These are phyloP conservation scores for Crotophaga sulcirostris DNA, from an alignment of 2,113 vertebrate genomes.

Conservation along the genomic window DNA sequence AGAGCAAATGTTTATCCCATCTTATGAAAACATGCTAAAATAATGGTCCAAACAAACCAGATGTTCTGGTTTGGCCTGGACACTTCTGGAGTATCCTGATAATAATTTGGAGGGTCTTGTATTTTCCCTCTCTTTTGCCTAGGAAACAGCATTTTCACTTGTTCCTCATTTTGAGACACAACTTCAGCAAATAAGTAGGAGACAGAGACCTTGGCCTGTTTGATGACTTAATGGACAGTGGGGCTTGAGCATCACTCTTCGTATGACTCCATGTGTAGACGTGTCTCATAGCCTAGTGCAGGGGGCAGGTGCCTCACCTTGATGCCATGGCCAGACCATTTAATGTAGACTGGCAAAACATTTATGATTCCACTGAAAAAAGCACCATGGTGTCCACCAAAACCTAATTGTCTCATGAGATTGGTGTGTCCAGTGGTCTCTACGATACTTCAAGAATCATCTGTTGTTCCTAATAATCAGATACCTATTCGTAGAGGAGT, in stretches of 20 bases:
- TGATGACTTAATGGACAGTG: neutral
- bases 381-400: neutral
- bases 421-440: neutral
- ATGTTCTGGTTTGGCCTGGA: neutral
- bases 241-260: neutral
- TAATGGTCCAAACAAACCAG: neutral
- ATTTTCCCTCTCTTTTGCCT: too few relatives aligned
- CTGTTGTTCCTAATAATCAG: neutral
- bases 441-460: neutral
- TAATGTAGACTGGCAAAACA: neutral
- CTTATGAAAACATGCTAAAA: neutral
- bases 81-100: neutral
- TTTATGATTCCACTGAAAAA: neutral
- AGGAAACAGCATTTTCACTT: neutral
- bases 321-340: neutral
- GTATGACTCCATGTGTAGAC: neutral
- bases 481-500: neutral
- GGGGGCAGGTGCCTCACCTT: neutral
- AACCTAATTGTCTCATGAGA: neutral
- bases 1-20: neutral
- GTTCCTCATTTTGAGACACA: neutral
- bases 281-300: neutral
- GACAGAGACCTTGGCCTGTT: neutral
- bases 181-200: neutral
- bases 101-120: neutral